A percentile compares a stretch with the other conserved stretches of the same genome.
Conservation (phyloP, 1,140 invertebrate genomes). For the Anadara kagoshimensis region DNA sequence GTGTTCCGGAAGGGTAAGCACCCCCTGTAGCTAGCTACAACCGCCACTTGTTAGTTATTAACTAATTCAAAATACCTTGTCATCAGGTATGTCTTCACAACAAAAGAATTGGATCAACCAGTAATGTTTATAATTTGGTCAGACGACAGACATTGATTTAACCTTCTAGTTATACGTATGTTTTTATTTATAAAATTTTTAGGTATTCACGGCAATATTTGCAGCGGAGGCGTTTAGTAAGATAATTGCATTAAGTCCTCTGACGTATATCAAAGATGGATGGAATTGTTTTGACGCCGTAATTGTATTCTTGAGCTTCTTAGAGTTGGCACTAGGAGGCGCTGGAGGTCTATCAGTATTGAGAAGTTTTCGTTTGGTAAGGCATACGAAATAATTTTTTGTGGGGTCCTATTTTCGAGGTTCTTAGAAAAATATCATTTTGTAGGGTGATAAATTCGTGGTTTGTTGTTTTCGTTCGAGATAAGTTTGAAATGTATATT, state of each 20-base stretch:
- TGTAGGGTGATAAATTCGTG: too few species aligned
- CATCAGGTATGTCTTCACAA: too few species aligned
- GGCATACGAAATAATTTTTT: constrained; percentile 62
- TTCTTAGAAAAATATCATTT: background rate
- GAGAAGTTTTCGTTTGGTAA: constrained; percentile 97
- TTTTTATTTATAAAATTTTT: constrained; percentile 68
- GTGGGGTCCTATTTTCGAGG: background rate
- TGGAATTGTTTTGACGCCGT: constrained; percentile 99
- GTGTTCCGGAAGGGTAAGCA: too few species aligned
- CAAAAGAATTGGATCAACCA: too few species aligned
- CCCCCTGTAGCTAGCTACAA: too few species aligned
- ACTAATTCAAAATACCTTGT: too few species aligned
- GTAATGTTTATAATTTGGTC: too few species aligned
- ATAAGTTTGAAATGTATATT: too few species aligned
- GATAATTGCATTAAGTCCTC: constrained; percentile 96
- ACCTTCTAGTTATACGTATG: too few species aligned
- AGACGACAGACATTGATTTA: too few species aligned
- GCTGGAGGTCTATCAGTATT: constrained; percentile 97
- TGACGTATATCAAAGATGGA: constrained; percentile 98
- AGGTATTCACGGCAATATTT: constrained; percentile 99
- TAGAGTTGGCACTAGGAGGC: constrained; percentile 94
- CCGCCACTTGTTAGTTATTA: too few species aligned
- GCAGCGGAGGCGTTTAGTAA: constrained; percentile 97
- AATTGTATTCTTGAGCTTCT: constrained; percentile 94
- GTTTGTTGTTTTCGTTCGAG: too few species aligned